phyloP scores from a whole-genome alignment of 2,113 vertebrate species.

The Phodopus roborovskii region DNA sequence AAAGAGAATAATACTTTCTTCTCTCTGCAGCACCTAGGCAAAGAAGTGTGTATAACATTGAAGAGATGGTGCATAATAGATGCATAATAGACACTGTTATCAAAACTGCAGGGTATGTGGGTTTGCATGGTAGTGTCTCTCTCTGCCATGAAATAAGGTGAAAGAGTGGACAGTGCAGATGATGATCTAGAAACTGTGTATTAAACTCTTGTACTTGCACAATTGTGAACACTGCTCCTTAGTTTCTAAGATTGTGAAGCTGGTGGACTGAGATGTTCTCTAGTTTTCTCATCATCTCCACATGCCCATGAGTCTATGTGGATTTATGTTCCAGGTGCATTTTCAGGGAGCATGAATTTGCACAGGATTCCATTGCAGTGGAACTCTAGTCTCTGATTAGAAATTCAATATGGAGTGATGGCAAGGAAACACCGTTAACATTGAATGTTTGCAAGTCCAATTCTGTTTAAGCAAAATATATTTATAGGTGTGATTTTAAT shows the following conservation, averaged over 20 bases:
- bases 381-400: background rate
- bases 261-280: background rate
- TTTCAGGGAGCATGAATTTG: slow-evolving; percentile 25
- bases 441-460: background rate
- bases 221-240: background rate
- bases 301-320: background rate
- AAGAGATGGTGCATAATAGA: background rate
- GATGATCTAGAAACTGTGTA: background rate
- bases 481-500: slow-evolving; percentile 2
- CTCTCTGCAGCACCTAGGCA: background rate
- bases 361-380: background rate
- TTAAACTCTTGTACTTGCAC: background rate
- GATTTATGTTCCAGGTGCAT: background rate
- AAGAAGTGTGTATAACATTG: background rate
- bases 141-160: background rate
- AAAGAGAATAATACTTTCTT: background rate
- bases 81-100: slow-evolving; percentile 13
- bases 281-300: background rate
- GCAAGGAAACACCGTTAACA: background rate
- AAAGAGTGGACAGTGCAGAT: background rate
- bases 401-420: slow-evolving; percentile 20
- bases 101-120: background rate
- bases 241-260: background rate
- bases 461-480: background rate
- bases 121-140: background rate